These are phyloP conservation scores for Heterotis niloticus DNA, from an alignment of 2,113 vertebrate genomes.

Conservation along the genomic window DNA sequence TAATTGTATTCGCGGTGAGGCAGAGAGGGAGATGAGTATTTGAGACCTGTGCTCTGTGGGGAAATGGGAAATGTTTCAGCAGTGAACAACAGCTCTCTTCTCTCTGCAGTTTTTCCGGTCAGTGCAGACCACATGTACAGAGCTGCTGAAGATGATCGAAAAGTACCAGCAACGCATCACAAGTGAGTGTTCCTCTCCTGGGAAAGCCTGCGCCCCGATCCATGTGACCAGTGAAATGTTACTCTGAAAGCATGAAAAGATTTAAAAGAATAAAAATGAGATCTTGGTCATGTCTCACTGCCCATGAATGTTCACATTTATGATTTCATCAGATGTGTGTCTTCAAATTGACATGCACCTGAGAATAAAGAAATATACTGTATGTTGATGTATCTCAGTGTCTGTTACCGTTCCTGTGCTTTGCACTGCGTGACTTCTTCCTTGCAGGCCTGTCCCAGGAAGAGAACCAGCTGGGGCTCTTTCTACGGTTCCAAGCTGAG, in stretches of 20 bases:
- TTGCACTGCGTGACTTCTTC: background rate
- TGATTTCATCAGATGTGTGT: background rate
- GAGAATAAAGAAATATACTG: no score
- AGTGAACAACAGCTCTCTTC: conserved; percentile 20
- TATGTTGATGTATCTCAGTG: background rate
- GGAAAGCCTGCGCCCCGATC: background rate
- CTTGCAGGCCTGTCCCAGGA: conserved; percentile 67
- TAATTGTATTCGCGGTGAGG: background rate
- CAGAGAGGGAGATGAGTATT: background rate
- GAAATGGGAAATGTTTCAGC: background rate
- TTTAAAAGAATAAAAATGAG: background rate
- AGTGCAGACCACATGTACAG: conserved; percentile 70
- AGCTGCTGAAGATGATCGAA: conserved; percentile 77
- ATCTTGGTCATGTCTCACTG: background rate
- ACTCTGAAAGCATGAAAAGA: no score
- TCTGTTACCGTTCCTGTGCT: background rate
- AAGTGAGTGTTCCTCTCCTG: conserved; percentile 56
- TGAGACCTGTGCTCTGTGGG: conserved; percentile 5
- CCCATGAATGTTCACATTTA: background rate
- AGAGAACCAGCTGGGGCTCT: conserved; percentile 78
- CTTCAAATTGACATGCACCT: no score
- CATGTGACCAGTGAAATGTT: no score
- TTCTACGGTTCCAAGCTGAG: conserved; percentile 73
- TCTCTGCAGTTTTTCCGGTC: conserved; percentile 73
- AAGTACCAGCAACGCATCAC: conserved; percentile 74